Conservation (phyloP, 2,113 vertebrate species). For the Hirundichthys speculiger region DNA sequence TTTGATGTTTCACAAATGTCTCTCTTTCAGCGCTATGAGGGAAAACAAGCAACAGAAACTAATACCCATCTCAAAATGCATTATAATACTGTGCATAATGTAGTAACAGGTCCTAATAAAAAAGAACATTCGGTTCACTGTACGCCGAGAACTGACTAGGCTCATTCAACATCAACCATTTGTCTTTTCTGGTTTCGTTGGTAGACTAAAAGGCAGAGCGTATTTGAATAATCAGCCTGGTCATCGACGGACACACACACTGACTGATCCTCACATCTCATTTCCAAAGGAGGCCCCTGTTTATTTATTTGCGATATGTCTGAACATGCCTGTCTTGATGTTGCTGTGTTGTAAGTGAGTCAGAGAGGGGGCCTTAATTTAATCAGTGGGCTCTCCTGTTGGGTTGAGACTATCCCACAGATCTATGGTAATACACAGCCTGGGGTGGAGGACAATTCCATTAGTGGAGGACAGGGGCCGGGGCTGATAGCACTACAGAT, state of each 20-base stretch:
- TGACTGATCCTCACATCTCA: conserved; percentile 46
- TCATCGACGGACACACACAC: conserved; percentile 36
- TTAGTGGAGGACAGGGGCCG: conserved; percentile 77
- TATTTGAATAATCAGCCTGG: conserved; percentile 61
- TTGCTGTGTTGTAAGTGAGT: conserved; percentile 69
- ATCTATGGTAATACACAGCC: conserved; percentile 79
- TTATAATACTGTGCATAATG: neutral
- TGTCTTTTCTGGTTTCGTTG: conserved; percentile 32
- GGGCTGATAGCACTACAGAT: conserved; percentile 75
- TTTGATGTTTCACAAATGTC: neutral
- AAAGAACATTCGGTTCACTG: neutral
- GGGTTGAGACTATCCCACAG: conserved; percentile 78
- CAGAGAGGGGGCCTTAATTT: conserved; percentile 74
- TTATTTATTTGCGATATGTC: conserved; percentile 74
- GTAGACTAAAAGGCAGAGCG: conserved; percentile 36
- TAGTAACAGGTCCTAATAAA: neutral
- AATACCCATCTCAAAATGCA: conserved; percentile 10
- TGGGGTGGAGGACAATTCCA: conserved; percentile 78
- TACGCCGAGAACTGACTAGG: conserved; percentile 7
- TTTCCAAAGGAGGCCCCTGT: conserved; percentile 52
- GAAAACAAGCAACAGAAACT: neutral
- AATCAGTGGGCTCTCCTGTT: conserved; percentile 72
- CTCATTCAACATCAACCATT: conserved; percentile 17
- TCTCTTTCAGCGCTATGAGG: neutral
- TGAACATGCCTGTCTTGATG: conserved; percentile 68